These are phyloP conservation scores for Phocides pigmalion DNA, from an alignment of 1,140 invertebrate genomes.

Conservation along the genomic window DNA sequence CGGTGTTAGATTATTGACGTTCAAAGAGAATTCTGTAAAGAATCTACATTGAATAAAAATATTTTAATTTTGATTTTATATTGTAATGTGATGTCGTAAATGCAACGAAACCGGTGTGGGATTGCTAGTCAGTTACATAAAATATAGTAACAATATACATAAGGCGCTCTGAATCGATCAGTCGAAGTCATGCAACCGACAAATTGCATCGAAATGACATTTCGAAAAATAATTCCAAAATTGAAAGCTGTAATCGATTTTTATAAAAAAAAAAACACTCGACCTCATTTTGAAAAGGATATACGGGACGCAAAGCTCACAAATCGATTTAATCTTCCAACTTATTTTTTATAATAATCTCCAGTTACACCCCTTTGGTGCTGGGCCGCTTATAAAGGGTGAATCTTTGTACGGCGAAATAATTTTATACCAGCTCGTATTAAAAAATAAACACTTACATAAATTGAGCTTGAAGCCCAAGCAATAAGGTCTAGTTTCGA, in stretches of 20 bases:
- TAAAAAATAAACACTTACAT: conserved; percentile 1
- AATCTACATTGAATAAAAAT: no score
- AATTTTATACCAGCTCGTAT: conserved; percentile 24
- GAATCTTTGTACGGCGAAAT: conserved; percentile 26
- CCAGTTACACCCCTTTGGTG: conserved; percentile 30
- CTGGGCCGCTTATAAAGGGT: conserved; percentile 28
- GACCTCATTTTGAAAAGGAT: conserved; percentile 15
- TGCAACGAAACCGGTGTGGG: no score
- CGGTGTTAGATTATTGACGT: no score
- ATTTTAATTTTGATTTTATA: no score
- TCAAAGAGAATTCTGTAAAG: no score
- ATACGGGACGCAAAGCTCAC: conserved; percentile 10
- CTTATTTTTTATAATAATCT: conserved; percentile 30
- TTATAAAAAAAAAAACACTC: conserved; percentile 3
- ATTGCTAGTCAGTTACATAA: no score
- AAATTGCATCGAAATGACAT: not conserved
- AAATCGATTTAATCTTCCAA: conserved; percentile 29
- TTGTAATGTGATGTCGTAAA: no score
- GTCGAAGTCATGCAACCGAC: no score
- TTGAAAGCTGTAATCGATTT: not conserved
- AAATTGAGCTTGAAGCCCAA: conserved; percentile 16
- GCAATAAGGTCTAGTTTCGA: conserved; percentile 1
- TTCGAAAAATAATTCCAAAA: not conserved
- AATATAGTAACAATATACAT: no score
- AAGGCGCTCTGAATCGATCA: no score